phyloP scores from a whole-genome alignment of 2,888 invertebrate genomes.

The Sturmia bella region DNA sequence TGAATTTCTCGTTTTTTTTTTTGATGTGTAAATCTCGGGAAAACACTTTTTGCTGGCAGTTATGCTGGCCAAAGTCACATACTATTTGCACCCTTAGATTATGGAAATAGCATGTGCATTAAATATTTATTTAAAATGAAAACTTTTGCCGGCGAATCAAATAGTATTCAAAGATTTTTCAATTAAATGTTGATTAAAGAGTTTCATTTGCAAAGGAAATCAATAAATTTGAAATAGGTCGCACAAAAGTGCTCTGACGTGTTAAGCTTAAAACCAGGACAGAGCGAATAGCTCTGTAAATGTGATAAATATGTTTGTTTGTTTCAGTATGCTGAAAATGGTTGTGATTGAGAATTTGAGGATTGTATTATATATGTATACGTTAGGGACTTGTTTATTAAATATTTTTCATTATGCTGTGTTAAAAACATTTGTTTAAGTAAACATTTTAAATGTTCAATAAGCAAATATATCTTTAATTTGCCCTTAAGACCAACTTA shows the following conservation, averaged over 20 bases:
- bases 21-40: background rate
- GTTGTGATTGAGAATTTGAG: too few species aligned
- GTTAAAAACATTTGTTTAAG: too few species aligned
- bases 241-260: background rate
- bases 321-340: too few species aligned
- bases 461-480: too few species aligned
- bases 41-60: background rate
- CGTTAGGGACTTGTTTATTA: too few species aligned
- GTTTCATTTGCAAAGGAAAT: background rate
- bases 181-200: background rate
- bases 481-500: too few species aligned
- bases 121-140: constrained; percentile 31
- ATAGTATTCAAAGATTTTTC: constrained; percentile 3
- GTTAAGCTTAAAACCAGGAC: too few species aligned
- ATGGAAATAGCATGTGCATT: background rate
- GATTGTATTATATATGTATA: too few species aligned
- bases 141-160: background rate
- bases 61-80: constrained; percentile 43
- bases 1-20: background rate
- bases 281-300: too few species aligned
- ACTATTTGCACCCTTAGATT: constrained; percentile 19
- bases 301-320: too few species aligned
- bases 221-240: background rate
- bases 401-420: too few species aligned
- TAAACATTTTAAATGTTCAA: too few species aligned